Evolutionary conservation across 2,888 invertebrate species (phyloP), one percentile per base, ranked within the genome.

Genomic region (Trichacis sp.): DNA sequence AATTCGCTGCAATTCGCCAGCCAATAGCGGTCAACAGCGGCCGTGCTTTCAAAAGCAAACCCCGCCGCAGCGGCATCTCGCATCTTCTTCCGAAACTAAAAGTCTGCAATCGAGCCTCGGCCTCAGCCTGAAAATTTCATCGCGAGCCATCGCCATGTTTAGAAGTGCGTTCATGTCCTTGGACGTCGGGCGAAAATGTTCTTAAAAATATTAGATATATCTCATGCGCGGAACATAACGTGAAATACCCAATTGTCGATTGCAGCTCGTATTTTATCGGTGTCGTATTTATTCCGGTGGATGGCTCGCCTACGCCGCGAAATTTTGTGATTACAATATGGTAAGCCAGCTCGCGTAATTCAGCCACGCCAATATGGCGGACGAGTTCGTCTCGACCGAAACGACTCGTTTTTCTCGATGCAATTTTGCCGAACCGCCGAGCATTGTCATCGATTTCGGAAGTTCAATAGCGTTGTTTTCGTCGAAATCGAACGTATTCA

Each of bases 321-420:
- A 88, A 89, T 86, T 87, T 89, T 87, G 87, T 87, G 89, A 90
- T 89, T 88, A 87, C 88, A 87, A 85, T 87, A 89, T 89, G 89
- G 89, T 89, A 86, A 87, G 87, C 87, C 84, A 79, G 83, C 80
- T 82, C 78, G 80, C 81, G n/a, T 76, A 77, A 76, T 74, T 74
- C 78, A 75, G 81, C 78, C 82, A 83, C 82, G 85, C 84, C 85
- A 84, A 85, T 79, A 84, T 85, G 87, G 87, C 86, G 86, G 86
- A 84, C 84, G 82, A 80, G 73, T 77, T 77, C 73, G 73, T 76
- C 77, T 80, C 78, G 75, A 78, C 78, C 75, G 69, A 33, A 33
- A 69, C 59, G 70, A 64, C 60, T 47, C 50, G 53, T 54, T 56
- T 17, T 38, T n/a, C 48, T n/a, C n/a, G n/a, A n/a, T n/a, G n/a